These are phyloP conservation scores for Ibycter americanus DNA, from an alignment of 2,797 vertebrate species.

Conservation along the genomic window DNA sequence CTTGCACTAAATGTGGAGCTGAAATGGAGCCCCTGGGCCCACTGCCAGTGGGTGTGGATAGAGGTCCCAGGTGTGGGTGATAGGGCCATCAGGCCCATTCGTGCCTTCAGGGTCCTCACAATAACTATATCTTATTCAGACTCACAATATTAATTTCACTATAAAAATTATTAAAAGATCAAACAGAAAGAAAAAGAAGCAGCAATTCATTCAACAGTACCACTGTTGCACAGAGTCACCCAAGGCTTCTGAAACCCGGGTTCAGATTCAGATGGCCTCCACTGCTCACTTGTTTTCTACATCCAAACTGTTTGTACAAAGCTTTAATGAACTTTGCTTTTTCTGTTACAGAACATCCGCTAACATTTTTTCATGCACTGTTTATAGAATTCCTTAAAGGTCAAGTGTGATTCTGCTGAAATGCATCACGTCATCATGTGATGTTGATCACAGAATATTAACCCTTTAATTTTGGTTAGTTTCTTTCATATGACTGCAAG, in stretches of 20 bases:
- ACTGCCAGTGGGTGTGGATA: background rate
- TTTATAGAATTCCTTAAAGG: conserved; percentile 9
- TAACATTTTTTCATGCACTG: background rate
- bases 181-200: background rate
- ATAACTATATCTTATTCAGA: background rate
- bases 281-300: background rate
- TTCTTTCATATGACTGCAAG: background rate
- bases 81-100: background rate
- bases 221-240: background rate
- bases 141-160: background rate
- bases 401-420: background rate
- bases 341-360: background rate
- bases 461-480: background rate
- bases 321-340: background rate
- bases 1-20: background rate
- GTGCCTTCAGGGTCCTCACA: background rate
- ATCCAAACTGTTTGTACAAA: background rate
- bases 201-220: background rate
- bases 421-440: background rate
- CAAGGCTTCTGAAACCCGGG: background rate
- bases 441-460: background rate
- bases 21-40: background rate
- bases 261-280: background rate
- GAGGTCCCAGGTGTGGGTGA: background rate
- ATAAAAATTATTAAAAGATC: background rate